A percentile compares a stretch with the other conserved stretches of the same genome.
Evolutionary conservation across 2,113 vertebrate species (phyloP).

Genomic region (Ibidorhyncha struthersii): DNA sequence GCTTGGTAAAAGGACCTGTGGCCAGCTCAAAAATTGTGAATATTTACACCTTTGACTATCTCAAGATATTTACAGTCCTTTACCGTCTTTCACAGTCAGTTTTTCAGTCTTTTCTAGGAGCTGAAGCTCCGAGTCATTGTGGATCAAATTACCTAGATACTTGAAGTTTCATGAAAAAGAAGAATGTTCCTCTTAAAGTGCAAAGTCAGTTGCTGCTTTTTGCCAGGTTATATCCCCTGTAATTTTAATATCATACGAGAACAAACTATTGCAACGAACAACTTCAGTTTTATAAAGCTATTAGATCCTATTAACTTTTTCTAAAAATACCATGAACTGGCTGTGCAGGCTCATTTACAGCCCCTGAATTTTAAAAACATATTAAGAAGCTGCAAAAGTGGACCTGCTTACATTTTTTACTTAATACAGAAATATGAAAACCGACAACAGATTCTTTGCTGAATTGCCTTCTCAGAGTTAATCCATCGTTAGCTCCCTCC

Average conservation of each 20-base stretch:
- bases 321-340: background rate
- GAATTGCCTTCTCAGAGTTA: background rate
- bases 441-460: background rate
- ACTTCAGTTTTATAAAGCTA: background rate
- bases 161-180: background rate
- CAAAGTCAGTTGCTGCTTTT: background rate
- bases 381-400: background rate
- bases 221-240: background rate
- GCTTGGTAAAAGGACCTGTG: background rate
- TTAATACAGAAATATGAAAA: background rate
- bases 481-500: background rate
- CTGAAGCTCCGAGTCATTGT: background rate
- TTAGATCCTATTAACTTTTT: background rate
- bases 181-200: background rate
- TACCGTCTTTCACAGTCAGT: background rate
- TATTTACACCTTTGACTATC: background rate
- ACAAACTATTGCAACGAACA: background rate
- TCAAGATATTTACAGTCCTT: background rate
- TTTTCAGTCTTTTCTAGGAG: background rate
- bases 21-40: background rate
- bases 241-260: background rate
- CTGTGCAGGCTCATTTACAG: background rate
- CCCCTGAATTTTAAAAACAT: background rate
- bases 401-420: background rate
- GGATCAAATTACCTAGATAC: background rate